A percentile compares a stretch with the other conserved stretches of the same genome.
phyloP scores from a whole-genome alignment of 2,113 vertebrate genomes.

The Saccopteryx leptura region DNA sequence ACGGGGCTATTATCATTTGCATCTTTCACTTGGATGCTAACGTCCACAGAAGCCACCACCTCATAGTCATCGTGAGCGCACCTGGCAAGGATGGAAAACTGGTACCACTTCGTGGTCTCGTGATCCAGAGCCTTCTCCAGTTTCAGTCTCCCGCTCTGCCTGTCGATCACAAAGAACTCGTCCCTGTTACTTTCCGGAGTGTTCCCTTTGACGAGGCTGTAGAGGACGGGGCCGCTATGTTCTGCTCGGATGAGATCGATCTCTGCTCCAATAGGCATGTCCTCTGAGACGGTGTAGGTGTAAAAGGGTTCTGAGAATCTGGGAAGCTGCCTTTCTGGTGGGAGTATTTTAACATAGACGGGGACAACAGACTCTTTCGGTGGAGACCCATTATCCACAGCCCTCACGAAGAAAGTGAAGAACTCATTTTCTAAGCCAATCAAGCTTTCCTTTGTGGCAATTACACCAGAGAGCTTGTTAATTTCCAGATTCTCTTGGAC shows the following conservation, averaged over 20 bases:
- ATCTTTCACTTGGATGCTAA: conserved; percentile 97
- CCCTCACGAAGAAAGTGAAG: conserved; percentile 95
- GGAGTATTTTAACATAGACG: conserved; percentile 94
- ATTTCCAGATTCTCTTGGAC: conserved; percentile 97
- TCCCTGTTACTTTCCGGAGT: conserved; percentile 96
- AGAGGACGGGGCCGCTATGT: conserved; percentile 89
- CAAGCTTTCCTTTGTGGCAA: conserved; percentile 97
- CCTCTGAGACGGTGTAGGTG: conserved; percentile 94
- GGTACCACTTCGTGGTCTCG: conserved; percentile 97
- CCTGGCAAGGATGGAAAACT: conserved; percentile 93
- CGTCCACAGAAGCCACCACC: conserved; percentile 91
- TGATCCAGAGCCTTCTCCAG: conserved; percentile 96
- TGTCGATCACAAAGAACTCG: conserved; percentile 95
- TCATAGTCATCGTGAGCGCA: conserved; percentile 89
- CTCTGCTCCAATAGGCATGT: conserved; percentile 94
- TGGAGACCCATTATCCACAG: conserved; percentile 94
- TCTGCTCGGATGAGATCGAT: conserved; percentile 94
- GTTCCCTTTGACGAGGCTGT: conserved; percentile 94
- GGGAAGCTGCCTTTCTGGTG: conserved; percentile 92
- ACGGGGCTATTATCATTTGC: conserved; percentile 95
- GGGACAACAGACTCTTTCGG: conserved; percentile 93
- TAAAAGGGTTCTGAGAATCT: conserved; percentile 96
- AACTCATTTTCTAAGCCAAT: conserved; percentile 97
- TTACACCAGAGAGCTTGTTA: conserved; percentile 92
- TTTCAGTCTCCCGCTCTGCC: conserved; percentile 93